Evolutionary conservation across 2,113 vertebrate genomes (phyloP).

Genomic region (Rattus norvegicus): DNA sequence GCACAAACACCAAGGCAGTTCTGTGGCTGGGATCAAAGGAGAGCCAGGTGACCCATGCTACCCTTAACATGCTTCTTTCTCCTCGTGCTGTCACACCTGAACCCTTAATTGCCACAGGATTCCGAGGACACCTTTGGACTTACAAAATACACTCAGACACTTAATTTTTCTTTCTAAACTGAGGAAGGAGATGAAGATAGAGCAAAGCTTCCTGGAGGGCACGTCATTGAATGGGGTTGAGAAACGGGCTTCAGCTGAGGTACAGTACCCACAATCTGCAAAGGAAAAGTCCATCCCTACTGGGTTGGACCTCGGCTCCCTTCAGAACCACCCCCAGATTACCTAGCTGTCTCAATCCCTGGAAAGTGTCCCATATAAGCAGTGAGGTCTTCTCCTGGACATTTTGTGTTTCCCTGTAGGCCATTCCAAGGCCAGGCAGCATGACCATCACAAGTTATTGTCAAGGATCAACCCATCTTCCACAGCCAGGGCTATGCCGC

Average conservation of each 20-base stretch:
- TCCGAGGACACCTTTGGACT: not conserved
- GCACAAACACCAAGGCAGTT: not conserved
- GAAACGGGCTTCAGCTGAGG: no score
- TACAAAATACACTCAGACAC: not conserved
- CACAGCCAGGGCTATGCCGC: not conserved
- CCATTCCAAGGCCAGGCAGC: not conserved
- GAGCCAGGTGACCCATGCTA: not conserved
- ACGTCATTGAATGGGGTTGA: no score
- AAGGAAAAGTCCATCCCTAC: not conserved
- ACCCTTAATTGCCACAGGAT: not conserved
- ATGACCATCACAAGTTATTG: not conserved
- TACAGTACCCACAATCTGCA: not conserved
- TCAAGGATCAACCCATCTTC: not conserved
- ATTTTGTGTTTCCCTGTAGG: not conserved
- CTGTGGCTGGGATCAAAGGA: not conserved
- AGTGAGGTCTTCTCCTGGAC: not conserved
- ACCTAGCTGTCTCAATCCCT: not conserved
- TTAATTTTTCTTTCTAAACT: not conserved
- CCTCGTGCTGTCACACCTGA: fast-evolving
- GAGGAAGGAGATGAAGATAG: not conserved
- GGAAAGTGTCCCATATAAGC: not conserved
- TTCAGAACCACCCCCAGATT: not conserved
- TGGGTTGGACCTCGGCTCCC: not conserved
- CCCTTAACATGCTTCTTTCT: no score
- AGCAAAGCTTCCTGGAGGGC: not conserved